Evolutionary conservation across 2,113 vertebrate species (phyloP).

Genomic region (Lamprotornis superbus): DNA sequence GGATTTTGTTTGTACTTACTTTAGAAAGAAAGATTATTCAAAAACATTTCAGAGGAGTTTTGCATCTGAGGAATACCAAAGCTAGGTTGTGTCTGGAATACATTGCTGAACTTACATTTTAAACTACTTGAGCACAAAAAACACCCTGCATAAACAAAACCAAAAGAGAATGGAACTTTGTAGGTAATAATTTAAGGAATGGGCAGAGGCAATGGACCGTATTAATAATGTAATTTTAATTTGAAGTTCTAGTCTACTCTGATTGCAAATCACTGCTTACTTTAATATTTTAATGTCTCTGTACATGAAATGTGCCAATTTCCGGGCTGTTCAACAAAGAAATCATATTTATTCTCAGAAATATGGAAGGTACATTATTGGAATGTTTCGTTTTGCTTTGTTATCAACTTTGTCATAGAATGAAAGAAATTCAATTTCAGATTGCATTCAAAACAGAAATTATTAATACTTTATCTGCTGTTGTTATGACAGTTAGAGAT

Average conservation of each 20-base stretch:
- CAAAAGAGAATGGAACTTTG: not conserved
- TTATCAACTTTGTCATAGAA: conserved; percentile 46
- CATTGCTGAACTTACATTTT: not conserved
- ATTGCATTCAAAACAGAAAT: conserved; percentile 41
- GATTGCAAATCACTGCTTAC: not conserved
- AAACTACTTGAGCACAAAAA: not conserved
- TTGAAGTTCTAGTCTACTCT: not conserved
- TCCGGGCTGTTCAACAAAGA: not conserved
- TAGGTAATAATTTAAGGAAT: not conserved
- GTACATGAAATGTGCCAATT: not conserved
- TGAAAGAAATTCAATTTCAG: conserved; percentile 60
- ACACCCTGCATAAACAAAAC: not conserved
- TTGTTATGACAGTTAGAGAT: conserved; percentile 18
- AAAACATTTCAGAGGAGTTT: not conserved
- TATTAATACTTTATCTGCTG: conserved; percentile 31
- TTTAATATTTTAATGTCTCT: not conserved
- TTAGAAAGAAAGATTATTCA: not conserved
- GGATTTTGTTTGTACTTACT: not conserved
- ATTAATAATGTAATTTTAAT: not conserved
- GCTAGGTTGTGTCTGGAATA: not conserved
- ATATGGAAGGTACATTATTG: not conserved
- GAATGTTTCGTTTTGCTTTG: conserved; percentile 48
- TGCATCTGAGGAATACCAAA: not conserved
- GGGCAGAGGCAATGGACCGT: not conserved
- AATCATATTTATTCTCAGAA: conserved; percentile 24